Evolutionary conservation across 1,140 invertebrate species (phyloP).

Genomic region (Protaetia brevitarsis): DNA sequence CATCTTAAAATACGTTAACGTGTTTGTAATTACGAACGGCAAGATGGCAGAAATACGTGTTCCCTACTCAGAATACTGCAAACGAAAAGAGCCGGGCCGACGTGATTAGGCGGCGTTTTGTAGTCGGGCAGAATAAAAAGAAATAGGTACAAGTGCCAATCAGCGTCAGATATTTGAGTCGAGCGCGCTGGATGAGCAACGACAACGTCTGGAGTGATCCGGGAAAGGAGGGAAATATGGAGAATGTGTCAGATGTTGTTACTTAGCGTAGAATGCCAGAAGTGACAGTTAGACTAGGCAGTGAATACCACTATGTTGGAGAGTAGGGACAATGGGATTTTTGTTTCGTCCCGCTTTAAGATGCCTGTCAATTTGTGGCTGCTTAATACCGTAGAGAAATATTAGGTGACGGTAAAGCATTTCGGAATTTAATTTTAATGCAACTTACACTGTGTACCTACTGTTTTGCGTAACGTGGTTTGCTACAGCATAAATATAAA

Average conservation of each 20-base stretch:
- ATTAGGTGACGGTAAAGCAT: too few relatives aligned
- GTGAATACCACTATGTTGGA: constrained; percentile 19
- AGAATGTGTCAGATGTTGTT: constrained; percentile 39
- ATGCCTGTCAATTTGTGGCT: constrained; percentile 12
- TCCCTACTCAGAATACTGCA: too few relatives aligned
- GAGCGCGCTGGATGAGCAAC: constrained; percentile 32
- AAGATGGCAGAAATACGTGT: too few relatives aligned
- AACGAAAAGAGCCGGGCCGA: too few relatives aligned
- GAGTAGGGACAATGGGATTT: neutral
- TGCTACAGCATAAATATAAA: too few relatives aligned
- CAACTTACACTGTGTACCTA: too few relatives aligned
- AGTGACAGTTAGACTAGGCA: constrained; percentile 31
- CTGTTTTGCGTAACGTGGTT: too few relatives aligned
- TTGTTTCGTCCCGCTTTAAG: constrained; percentile 1
- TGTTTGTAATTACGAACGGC: too few relatives aligned
- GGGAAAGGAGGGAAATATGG: constrained; percentile 36
- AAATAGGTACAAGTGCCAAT: constrained; percentile 30
- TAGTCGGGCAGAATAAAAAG: constrained; percentile 28
- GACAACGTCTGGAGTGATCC: constrained; percentile 39
- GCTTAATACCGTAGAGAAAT: too few relatives aligned
- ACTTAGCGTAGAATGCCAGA: constrained; percentile 30
- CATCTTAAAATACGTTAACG: too few relatives aligned
- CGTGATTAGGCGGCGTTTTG: constrained; percentile 26
- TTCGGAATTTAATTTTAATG: too few relatives aligned
- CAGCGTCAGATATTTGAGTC: constrained; percentile 36